A percentile compares a stretch with the other conserved stretches of the same genome.
Conservation (phyloP, 1,140 invertebrate species). For the Drosophila obscura region DNA sequence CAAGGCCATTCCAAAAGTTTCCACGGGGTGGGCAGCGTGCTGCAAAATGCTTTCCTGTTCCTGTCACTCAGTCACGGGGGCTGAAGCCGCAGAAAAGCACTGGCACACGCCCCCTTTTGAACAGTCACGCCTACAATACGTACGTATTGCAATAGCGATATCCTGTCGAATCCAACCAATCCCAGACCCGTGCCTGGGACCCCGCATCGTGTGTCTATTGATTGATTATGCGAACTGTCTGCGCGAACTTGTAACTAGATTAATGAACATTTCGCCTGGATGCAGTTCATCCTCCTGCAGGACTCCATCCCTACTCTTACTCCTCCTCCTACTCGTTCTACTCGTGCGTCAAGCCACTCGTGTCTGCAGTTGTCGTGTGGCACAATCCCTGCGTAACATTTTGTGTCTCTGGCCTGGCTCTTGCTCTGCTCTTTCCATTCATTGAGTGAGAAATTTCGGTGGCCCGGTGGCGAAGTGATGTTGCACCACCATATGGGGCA, state of each 20-base stretch:
- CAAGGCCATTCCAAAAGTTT: background rate
- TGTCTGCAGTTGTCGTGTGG: slow-evolving; percentile 4
- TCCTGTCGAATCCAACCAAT: background rate
- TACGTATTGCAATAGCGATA: no score
- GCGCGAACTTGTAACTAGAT: slow-evolving; percentile 82
- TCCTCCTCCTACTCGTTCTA: no score
- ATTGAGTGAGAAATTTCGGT: slow-evolving; percentile 16
- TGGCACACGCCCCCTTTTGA: slow-evolving; percentile 22
- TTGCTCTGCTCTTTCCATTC: background rate
- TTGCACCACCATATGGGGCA: background rate
- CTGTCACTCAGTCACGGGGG: slow-evolving; percentile 37
- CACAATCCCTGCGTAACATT: no score
- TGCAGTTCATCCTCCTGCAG: slow-evolving; percentile 45
- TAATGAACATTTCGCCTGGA: slow-evolving; percentile 77
- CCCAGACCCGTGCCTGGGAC: background rate
- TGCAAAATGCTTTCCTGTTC: slow-evolving; percentile 41
- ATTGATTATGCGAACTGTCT: slow-evolving; percentile 82
- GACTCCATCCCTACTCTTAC: background rate
- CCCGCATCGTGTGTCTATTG: slow-evolving; percentile 55
- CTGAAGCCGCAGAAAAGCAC: slow-evolving; percentile 19
- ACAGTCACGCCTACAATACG: slow-evolving; percentile 9
- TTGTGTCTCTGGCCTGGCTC: slow-evolving; percentile 1
- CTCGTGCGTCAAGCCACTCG: background rate
- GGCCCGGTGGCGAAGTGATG: slow-evolving; percentile 1
- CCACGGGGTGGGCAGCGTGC: background rate